phyloP scores from a whole-genome alignment of 1,140 invertebrate species.

The Cotesia typhae region DNA sequence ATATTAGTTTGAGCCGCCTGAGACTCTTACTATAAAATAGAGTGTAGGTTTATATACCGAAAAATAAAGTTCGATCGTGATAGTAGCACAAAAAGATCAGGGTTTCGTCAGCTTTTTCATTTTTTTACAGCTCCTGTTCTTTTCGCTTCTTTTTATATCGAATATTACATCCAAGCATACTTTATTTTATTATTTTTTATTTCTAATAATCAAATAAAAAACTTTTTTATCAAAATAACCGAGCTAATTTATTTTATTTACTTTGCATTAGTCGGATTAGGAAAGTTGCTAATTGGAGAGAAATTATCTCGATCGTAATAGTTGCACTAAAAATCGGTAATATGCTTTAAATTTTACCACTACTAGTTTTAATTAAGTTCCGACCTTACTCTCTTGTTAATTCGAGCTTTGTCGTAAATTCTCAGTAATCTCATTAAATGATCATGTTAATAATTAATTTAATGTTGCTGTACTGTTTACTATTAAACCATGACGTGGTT shows the following conservation, averaged over 20 bases:
- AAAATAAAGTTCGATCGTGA: constrained; percentile 54
- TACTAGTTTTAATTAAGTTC: no score
- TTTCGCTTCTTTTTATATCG: constrained; percentile 27
- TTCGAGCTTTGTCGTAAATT: no score
- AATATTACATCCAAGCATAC: neutral
- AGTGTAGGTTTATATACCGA: constrained; percentile 57
- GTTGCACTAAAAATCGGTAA: constrained; percentile 6
- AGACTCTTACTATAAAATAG: constrained; percentile 52
- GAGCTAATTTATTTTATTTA: neutral
- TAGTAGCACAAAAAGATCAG: constrained; percentile 53
- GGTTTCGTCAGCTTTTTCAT: constrained; percentile 55
- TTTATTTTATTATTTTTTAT: neutral
- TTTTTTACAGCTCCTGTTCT: constrained; percentile 38
- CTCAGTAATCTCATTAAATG: no score
- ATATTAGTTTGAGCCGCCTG: constrained; percentile 53
- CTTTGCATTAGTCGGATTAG: constrained; percentile 1
- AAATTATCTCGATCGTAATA: neutral
- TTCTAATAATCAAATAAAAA: neutral
- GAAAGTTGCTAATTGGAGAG: neutral
- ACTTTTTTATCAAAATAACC: neutral
- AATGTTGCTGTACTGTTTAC: no score
- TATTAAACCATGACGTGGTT: no score
- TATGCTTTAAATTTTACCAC: constrained; percentile 6
- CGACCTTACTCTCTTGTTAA: no score
- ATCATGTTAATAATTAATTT: no score